Conservation (phyloP, 92 coral and sea anemone species). For the Anthopleura xanthogrammica region DNA sequence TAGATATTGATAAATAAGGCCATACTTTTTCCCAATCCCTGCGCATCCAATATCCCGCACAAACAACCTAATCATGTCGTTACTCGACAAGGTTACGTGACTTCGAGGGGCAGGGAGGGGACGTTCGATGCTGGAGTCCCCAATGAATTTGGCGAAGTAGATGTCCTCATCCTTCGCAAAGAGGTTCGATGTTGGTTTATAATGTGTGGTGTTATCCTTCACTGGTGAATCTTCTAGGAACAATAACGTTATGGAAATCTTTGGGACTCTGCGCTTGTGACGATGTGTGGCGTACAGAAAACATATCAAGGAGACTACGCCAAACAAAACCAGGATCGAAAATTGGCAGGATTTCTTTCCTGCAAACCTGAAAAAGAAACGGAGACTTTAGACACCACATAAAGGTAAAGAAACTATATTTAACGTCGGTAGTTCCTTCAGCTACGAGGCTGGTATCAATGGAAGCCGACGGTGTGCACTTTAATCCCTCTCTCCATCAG, state of each 20-base stretch:
- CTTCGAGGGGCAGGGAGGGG: conserved; percentile 37
- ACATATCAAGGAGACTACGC: neutral
- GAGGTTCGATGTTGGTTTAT: neutral
- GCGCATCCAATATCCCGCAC: conserved; percentile 30
- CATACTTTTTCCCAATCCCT: conserved; percentile 15
- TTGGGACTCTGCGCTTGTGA: neutral
- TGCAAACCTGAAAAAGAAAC: neutral
- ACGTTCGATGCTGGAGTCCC: conserved; percentile 8
- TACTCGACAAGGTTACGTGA: conserved; percentile 42
- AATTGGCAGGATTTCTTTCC: neutral
- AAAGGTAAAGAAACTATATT: too few relatives aligned
- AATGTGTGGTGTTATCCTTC: neutral
- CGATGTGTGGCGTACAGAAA: neutral
- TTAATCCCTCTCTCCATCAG: too few relatives aligned
- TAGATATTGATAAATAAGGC: conserved; percentile 36
- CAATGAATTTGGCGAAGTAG: neutral
- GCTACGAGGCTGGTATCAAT: neutral
- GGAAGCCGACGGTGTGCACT: too few relatives aligned
- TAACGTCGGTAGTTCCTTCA: too few relatives aligned
- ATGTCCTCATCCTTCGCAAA: neutral
- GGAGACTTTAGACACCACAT: neutral
- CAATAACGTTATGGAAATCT: neutral
- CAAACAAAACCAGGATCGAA: neutral
- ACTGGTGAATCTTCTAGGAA: neutral
- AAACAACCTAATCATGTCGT: conserved; percentile 30